Conservation (phyloP, 1,140 invertebrate species). For the Lutraria rhynchaena region DNA sequence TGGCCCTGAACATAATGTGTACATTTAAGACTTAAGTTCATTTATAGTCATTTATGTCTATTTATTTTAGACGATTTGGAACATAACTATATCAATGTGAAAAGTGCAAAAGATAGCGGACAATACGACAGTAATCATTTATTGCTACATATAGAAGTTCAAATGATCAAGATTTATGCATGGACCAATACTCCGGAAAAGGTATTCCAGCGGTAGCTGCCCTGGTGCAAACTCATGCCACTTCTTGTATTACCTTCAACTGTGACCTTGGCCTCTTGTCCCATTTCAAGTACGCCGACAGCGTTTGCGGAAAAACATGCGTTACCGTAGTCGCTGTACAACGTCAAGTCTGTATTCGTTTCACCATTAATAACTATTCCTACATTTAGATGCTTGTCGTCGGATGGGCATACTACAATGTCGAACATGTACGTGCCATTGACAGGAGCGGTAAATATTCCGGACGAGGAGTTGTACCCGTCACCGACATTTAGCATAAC, state of each 20-base stretch:
- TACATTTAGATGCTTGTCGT: neutral
- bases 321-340: neutral
- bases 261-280: neutral
- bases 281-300: neutral
- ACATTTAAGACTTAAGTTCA: too few species aligned
- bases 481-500: neutral
- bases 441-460: conserved; percentile 9
- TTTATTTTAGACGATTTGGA: too few species aligned
- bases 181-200: neutral
- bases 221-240: neutral
- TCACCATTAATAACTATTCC: neutral
- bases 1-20: too few species aligned
- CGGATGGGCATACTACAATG: neutral
- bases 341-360: neutral
- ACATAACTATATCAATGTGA: too few species aligned
- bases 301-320: neutral
- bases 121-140: too few species aligned
- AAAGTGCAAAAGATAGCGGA: too few species aligned
- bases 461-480: neutral
- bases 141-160: too few species aligned
- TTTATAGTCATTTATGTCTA: too few species aligned
- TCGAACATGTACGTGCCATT: conserved; percentile 6
- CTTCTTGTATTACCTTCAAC: neutral
- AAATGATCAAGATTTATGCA: too few species aligned
- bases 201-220: neutral